Evolutionary conservation across 2,113 vertebrate genomes (phyloP), one percentile per base, ranked within the genome.

Genomic region (Pseudois nayaur): DNA sequence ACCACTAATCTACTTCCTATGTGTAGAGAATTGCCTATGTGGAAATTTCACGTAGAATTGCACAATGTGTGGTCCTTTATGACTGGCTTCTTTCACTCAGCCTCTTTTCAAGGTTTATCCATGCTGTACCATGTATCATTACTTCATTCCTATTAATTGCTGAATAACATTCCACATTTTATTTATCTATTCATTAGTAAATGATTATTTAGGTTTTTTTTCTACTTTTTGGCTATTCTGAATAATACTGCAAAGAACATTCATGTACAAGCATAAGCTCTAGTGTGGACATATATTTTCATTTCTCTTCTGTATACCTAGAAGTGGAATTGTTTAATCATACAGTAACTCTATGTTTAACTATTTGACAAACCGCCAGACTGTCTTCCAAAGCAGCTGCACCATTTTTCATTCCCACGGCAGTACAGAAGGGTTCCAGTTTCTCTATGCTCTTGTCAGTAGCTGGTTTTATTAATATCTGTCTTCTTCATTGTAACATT

Each of bases 91-190:
- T 93, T 93, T 95, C 89, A 91, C 36, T 94, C 88, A 76, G 6
- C 64, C 31, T 83, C 29, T 90, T 89, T 89, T 94, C 31, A 89
- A 92, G 57, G 16, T 57, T 95, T 50, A 89, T 50, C 33, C 21
- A 57, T 87, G 45, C 76, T 59, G 4, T 33, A 74, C 55, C 52
- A 90, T 54, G 19, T 59, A 55, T 60, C 54, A 64, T 43, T 27
- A 64, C 67, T 85, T 88, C 27, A 71, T 36, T 92, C 33, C 5
- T 94, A 97, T 98, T 59, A 31, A 84, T 43, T 94, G 40, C 2
- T 95, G 29, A 94, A 86, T 91, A 94, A 78, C 9, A 78, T 62
- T 89, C 62, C 50, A 93, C 13, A 36, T 89, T 96, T 97, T 83
- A 86, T 64, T 74, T 64, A 88, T 79, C 40, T 19, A 78, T 57